These are phyloP conservation scores for Mantis religiosa DNA, from an alignment of 2,888 invertebrate genomes.

Conservation along the genomic window DNA sequence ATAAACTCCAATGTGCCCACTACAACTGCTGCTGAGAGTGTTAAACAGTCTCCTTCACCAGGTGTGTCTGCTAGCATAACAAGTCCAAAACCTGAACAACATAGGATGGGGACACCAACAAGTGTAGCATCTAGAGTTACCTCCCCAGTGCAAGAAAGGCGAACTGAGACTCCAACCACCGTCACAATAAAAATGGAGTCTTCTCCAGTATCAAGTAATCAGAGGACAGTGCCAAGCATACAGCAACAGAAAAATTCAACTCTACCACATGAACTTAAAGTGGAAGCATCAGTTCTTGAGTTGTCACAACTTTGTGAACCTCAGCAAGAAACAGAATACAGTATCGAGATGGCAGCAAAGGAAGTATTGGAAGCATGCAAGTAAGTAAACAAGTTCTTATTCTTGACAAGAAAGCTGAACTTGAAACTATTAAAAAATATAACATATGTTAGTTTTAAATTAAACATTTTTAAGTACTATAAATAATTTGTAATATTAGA, in stretches of 20 bases:
- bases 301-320: slow-evolving; percentile 62
- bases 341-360: slow-evolving; percentile 73
- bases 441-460: too few relatives aligned
- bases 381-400: slow-evolving; percentile 45
- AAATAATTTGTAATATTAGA: too few relatives aligned
- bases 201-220: not conserved
- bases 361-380: slow-evolving; percentile 68
- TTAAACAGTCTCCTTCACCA: slow-evolving; percentile 13
- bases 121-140: not conserved
- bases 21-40: not conserved
- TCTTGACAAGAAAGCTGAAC: too few relatives aligned
- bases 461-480: too few relatives aligned
- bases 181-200: not conserved
- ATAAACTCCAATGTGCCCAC: not conserved
- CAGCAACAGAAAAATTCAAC: not conserved
- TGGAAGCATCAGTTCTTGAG: slow-evolving; percentile 50
- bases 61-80: not conserved
- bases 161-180: not conserved
- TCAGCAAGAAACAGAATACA: slow-evolving; percentile 61
- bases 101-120: not conserved
- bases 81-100: slow-evolving; percentile 3
- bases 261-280: slow-evolving; percentile 20
- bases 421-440: too few relatives aligned
- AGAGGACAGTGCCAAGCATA: not conserved
- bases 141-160: slow-evolving; percentile 11